Conservation (phyloP, 1,140 invertebrate species). For the Heliconius eleuchia region DNA sequence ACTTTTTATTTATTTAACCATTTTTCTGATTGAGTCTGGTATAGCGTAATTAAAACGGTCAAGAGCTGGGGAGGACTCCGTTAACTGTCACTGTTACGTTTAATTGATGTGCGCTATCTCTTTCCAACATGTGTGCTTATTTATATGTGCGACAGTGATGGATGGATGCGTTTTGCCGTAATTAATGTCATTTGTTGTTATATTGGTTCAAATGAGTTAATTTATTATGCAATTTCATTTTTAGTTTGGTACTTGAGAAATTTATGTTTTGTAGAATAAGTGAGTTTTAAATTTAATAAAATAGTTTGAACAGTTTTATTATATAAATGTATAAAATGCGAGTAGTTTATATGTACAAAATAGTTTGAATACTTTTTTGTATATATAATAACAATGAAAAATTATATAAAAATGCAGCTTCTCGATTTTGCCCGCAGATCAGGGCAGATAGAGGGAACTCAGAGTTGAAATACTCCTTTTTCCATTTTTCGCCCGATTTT, state of each 20-base stretch:
- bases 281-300: background rate
- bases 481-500: background rate
- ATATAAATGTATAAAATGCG: no score
- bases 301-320: background rate
- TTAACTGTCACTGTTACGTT: background rate
- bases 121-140: background rate
- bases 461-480: background rate
- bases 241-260: background rate
- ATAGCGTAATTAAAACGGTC: slow-evolving; percentile 21
- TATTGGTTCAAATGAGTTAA: background rate
- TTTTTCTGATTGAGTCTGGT: slow-evolving; percentile 26
- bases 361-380: no score
- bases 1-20: slow-evolving; percentile 28
- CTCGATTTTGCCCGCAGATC: no score
- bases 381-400: no score
- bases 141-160: background rate
- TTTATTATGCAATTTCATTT: background rate
- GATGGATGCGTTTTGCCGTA: background rate
- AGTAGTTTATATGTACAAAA: no score
- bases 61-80: background rate
- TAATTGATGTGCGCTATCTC: background rate
- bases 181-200: background rate
- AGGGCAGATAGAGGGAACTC: no score
- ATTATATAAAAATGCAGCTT: no score
- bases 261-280: background rate